Evolutionary conservation across 2,888 invertebrate species (phyloP).

Genomic region (Caenorhabditis sp.): DNA sequence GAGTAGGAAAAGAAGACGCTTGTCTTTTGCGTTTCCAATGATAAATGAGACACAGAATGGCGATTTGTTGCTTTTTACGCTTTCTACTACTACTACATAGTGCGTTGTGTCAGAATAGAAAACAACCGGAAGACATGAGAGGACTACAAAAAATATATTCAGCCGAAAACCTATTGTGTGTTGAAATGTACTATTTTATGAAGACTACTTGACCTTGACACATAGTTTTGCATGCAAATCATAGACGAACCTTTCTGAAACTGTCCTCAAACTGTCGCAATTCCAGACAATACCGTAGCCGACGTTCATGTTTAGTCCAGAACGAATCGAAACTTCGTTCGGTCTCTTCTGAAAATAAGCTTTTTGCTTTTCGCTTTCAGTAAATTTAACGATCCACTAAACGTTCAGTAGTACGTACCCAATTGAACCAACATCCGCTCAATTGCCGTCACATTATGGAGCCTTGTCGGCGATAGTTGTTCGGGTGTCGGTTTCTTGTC

Average conservation of each 20-base stretch:
- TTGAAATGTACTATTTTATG: background rate
- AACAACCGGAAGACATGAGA: constrained; percentile 14
- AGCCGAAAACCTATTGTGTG: no score
- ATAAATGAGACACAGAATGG: constrained; percentile 42
- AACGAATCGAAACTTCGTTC: constrained; percentile 93
- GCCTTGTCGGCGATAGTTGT: constrained; percentile 79
- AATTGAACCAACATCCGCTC: constrained; percentile 85
- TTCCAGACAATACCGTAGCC: constrained; percentile 90
- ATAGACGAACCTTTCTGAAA: constrained; percentile 85
- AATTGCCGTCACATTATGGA: constrained; percentile 89
- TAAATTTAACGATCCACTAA: no score
- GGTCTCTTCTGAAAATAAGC: constrained; percentile 81
- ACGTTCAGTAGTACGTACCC: constrained; percentile 38
- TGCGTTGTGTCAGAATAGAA: no score
- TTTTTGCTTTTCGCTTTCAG: background rate
- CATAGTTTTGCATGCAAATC: constrained; percentile 10
- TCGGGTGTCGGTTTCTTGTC: constrained; percentile 74
- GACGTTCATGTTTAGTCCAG: constrained; percentile 92
- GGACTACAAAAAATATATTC: constrained; percentile 8
- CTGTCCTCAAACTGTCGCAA: constrained; percentile 94
- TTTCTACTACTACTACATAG: constrained; percentile 24
- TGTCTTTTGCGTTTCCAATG: constrained; percentile 20
- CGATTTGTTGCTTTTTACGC: constrained; percentile 42
- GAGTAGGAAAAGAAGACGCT: constrained; percentile 13
- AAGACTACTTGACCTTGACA: constrained; percentile 38